phyloP scores from a whole-genome alignment of 1,140 invertebrate species.

The Eufriesea mexicana region DNA sequence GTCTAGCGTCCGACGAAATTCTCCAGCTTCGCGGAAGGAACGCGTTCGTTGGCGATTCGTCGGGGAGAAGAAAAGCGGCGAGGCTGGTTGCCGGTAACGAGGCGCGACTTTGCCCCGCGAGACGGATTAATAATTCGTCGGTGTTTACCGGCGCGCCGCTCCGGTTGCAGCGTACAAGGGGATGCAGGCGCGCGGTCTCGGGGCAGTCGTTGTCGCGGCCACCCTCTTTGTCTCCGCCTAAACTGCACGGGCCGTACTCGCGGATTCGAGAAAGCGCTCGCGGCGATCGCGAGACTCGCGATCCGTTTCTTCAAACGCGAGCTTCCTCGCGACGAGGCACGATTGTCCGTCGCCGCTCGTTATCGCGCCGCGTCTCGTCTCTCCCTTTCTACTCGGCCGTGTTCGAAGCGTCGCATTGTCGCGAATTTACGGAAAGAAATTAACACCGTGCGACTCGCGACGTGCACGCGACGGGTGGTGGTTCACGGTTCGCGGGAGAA shows the following conservation, averaged over 20 bases:
- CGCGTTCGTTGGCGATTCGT: no score
- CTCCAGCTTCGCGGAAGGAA: no score
- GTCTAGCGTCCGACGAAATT: neutral
- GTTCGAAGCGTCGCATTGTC: slow-evolving; percentile 31
- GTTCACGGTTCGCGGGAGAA: neutral
- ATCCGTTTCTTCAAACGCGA: slow-evolving; percentile 2
- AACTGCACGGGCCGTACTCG: neutral
- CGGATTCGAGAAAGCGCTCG: neutral
- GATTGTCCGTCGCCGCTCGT: neutral
- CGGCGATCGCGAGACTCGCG: neutral
- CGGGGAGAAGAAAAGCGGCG: neutral
- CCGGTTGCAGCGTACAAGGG: neutral
- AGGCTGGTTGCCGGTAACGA: slow-evolving; percentile 13
- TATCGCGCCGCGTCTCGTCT: slow-evolving; percentile 1
- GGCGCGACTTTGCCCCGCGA: neutral
- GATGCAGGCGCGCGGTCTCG: no score
- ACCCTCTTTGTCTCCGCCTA: neutral
- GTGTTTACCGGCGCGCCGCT: neutral
- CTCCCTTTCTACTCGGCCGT: neutral
- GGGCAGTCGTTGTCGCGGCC: neutral
- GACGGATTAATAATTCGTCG: slow-evolving; percentile 29
- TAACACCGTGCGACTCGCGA: slow-evolving; percentile 30
- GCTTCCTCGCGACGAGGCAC: neutral
- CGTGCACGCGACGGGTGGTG: slow-evolving; percentile 27
- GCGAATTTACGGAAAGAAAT: slow-evolving; percentile 35